Evolutionary conservation across 2,888 invertebrate species (phyloP).

Genomic region (Axea sp.): DNA sequence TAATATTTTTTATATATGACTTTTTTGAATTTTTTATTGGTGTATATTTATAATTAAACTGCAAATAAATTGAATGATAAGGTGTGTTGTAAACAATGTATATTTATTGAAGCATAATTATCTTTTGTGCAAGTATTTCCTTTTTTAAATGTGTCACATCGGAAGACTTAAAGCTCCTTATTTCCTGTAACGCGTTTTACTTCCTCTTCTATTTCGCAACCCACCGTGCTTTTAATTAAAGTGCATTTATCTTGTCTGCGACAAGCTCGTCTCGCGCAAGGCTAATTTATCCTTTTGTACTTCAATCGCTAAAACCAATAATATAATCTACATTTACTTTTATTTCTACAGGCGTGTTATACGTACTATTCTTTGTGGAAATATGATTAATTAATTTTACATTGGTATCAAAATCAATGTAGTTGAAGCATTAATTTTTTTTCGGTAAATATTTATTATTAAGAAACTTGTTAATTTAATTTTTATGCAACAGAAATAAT

Average conservation of each 20-base stretch:
- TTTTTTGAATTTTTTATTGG: no score
- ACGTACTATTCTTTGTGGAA: constrained; percentile 16
- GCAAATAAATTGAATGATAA: no score
- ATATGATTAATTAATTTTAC: constrained; percentile 28
- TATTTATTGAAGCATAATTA: constrained; percentile 39
- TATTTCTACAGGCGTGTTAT: constrained; percentile 13
- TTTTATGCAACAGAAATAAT: no score
- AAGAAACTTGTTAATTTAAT: no score
- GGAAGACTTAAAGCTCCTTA: constrained; percentile 43
- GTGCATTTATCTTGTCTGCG: constrained; percentile 47
- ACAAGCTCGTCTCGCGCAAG: constrained; percentile 40
- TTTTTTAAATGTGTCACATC: constrained; percentile 41
- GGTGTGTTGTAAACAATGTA: no score
- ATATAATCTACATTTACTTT: constrained; percentile 41
- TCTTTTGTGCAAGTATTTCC: constrained; percentile 37
- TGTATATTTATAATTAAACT: no score
- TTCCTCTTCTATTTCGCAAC: constrained; percentile 40
- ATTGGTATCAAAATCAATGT: neutral
- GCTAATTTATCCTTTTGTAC: constrained; percentile 57
- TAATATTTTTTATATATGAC: no score
- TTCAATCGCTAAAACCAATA: constrained; percentile 49
- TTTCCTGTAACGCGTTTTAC: constrained; percentile 42
- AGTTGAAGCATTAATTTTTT: no score
- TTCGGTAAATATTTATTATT: no score
- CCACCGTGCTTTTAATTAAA: constrained; percentile 56